phyloP scores from a whole-genome alignment of 2,888 invertebrate genomes.

The Aphodius sticticus region DNA sequence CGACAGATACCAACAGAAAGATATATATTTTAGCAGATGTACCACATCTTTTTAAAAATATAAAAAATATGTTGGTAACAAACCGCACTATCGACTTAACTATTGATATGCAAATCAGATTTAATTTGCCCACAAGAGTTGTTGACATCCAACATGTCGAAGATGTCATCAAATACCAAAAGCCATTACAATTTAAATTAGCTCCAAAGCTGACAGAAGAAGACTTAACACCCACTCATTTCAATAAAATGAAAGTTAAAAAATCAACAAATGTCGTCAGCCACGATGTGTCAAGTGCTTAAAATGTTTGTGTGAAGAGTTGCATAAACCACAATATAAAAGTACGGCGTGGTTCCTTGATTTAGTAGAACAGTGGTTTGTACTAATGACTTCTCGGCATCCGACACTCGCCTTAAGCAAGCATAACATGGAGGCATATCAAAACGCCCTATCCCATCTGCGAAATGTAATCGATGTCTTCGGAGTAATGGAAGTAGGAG shows the following conservation, averaged over 20 bases:
- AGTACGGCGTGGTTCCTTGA: constrained; percentile 42
- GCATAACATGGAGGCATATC: constrained; percentile 28
- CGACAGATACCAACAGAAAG: constrained; percentile 22
- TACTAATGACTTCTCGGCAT: constrained; percentile 39
- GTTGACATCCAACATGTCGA: background rate
- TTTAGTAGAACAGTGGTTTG: constrained; percentile 38
- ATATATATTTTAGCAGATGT: constrained; percentile 22
- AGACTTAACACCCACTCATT: constrained; percentile 25
- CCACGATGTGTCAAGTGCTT: constrained; percentile 35
- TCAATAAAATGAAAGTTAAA: constrained; percentile 38
- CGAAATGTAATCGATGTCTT: constrained; percentile 28
- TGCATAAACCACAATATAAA: constrained; percentile 28
- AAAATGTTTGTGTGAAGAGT: constrained; percentile 31
- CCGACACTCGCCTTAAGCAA: constrained; percentile 33
- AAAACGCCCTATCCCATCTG: constrained; percentile 26
- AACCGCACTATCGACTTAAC: background rate
- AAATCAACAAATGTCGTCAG: constrained; percentile 37
- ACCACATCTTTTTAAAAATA: constrained; percentile 17
- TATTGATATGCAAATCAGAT: constrained; percentile 4
- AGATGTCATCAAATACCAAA: constrained; percentile 4
- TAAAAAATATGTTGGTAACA: constrained; percentile 12
- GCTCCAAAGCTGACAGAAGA: constrained; percentile 8
- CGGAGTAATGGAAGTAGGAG: constrained; percentile 30
- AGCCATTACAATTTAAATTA: constrained; percentile 29
- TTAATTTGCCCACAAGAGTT: constrained; percentile 4